Base-by-base conservation (phyloP, 2,888 invertebrate species). In the Trisateles emortualis region DNA sequence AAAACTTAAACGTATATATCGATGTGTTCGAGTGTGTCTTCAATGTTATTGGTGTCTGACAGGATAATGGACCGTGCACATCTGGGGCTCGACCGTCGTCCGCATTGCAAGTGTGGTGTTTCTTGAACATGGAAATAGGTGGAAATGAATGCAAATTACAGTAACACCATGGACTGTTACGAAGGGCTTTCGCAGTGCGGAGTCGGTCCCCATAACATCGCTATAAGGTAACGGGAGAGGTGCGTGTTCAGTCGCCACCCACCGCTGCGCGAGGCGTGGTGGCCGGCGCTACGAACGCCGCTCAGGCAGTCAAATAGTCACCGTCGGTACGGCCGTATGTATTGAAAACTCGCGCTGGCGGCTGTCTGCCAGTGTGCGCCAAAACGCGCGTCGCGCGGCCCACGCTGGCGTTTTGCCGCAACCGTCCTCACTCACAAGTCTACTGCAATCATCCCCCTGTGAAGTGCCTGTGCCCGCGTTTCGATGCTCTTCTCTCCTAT, bases 181-280 rank as follows among this genome's bases (percentile, higher is more conserved):
- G 73, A 78, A 83, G 83, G 84, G 87, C 85, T 88, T 85, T 86
- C 77, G 81, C 84, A 78, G 76, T 76, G 82, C 86, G 86, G 87
- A 87, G 86, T 87, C 88, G 83, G 87, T 87, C 87, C 87, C 88
- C 87, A 81, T 89, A 85, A 86, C 88, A 86, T 87, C 77, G 89
- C 87, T 87, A 87, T 90, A 86, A 90, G 90, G 90, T 91, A 92
- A 91, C 92, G 92, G 91, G 91, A 90, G 90, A 88, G 88, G 84
- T 87, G 87, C 85, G 87, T 84, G 86, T 75, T 83, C 82, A 82
- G 87, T 85, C 76, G 84, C 88, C 90, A 90, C 90, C 90, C 90
- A 86, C 87, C 88, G 84, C 83, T 79, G 86, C 86, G 90, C 88
- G 85, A 86, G 85, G 88, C 87, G 83, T 82, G 89, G 84, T 84